Conservation (phyloP, 1,140 invertebrate species). For the Xylocopa sonorina region DNA sequence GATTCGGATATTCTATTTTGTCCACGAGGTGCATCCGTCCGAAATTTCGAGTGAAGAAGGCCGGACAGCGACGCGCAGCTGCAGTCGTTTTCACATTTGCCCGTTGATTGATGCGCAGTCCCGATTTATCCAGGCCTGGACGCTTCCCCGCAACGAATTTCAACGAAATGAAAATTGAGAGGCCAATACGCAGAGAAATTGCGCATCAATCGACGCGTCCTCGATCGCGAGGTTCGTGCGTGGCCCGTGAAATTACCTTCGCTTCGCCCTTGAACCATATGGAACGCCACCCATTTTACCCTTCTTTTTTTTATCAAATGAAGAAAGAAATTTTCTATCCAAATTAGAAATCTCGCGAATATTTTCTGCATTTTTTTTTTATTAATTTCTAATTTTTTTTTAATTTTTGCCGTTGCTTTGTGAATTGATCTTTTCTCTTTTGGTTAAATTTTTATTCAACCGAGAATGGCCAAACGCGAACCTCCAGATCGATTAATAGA, state of each 20-base stretch:
- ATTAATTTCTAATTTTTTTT: too few relatives aligned
- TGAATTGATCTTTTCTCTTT: neutral
- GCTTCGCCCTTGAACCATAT: neutral
- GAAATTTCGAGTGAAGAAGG: too few relatives aligned
- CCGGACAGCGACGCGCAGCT: neutral
- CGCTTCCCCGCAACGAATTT: neutral
- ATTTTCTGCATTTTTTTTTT: neutral
- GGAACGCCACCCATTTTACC: neutral
- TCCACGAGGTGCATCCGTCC: neutral
- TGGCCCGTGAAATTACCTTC: slow-evolving; percentile 29
- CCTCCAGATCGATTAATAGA: slow-evolving; percentile 4
- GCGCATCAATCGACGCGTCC: slow-evolving; percentile 50
- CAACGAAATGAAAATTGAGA: slow-evolving; percentile 5
- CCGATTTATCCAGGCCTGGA: neutral
- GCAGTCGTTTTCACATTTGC: slow-evolving; percentile 8
- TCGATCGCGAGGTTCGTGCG: slow-evolving; percentile 51
- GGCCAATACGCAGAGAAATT: neutral
- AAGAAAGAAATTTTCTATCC: neutral
- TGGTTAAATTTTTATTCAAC: too few relatives aligned
- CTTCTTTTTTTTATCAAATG: neutral
- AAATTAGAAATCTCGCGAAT: too few relatives aligned
- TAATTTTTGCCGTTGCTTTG: neutral
- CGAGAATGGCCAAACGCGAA: slow-evolving; percentile 11
- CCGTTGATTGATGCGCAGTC: slow-evolving; percentile 9
- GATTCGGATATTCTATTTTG: neutral